Base-by-base conservation (phyloP, 1,140 invertebrate genomes). In the Drosophila subobscura region DNA sequence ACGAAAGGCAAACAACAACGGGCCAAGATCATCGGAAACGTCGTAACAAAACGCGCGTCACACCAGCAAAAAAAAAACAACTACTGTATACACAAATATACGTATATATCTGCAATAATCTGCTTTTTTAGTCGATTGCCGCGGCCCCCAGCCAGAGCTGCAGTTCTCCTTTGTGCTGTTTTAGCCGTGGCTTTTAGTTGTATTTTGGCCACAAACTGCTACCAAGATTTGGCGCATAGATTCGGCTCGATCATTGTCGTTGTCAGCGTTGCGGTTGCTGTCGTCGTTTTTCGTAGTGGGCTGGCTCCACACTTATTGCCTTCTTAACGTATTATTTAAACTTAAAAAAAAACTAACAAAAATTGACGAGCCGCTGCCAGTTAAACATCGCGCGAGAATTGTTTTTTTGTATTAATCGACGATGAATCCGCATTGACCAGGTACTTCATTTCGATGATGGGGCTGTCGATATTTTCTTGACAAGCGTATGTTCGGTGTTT, bases 1-100 rank as follows among this genome's bases (percentile, higher is more conserved):
- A 70, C 57, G 64, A 58, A 61, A 56, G 29, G 64, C 60, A 25
- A 66, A 59, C 57, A 79, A 77, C 64, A 75, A 73, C 63, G 41
- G 74, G 70, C 78, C 78, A 86, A 86, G 83, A 81, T 88, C 83
- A 81, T 51, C 65, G 71, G 60, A 70, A 81, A 81, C 72, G 67
- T 77, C 65, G 74, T 74, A 78, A 73, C 61, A 72, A 57, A 76
- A 65, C 59, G 59, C 10, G 33, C 33, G 33, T 37, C 33, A 37
- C 33, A 37, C 33, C 33, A 37, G 10, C 29, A 33, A 33, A 33
- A 63, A 14, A 37, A 63, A 56, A 63, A 57, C 16, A 45, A 63
- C 44, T 25, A 61, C 16, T 42, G 41, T 67, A 46, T 52, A 56
- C 40, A 52, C 44, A 37, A 12, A 37, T 37, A 37, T 37, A 37